Conservation (phyloP, 1,140 invertebrate genomes). For the Apis cerana region DNA sequence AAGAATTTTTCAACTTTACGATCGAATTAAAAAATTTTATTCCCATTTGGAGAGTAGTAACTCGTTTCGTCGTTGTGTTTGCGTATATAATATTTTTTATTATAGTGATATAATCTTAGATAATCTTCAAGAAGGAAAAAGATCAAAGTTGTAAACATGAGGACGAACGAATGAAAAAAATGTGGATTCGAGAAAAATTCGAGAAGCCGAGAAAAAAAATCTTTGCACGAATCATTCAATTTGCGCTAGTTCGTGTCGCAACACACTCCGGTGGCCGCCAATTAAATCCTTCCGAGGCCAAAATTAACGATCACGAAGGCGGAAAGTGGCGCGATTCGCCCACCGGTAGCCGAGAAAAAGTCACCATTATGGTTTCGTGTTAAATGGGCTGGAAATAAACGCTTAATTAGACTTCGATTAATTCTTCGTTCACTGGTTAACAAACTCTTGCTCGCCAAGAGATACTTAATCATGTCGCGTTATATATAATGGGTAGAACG, state of each 20-base stretch:
- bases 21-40: too few relatives aligned
- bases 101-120: too few relatives aligned
- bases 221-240: constrained; percentile 51
- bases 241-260: constrained; percentile 20
- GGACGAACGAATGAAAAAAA: too few relatives aligned
- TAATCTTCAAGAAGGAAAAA: too few relatives aligned
- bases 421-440: constrained; percentile 6
- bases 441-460: neutral
- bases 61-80: too few relatives aligned
- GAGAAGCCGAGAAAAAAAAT: neutral
- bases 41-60: too few relatives aligned
- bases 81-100: too few relatives aligned
- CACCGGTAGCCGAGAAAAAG: neutral
- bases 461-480: neutral
- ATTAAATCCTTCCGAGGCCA: constrained; percentile 27
- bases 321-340: neutral
- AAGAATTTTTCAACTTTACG: too few relatives aligned
- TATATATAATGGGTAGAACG: too few relatives aligned
- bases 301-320: constrained; percentile 6
- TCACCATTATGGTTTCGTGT: neutral
- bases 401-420: constrained; percentile 33
- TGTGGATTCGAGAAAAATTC: neutral
- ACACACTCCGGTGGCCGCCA: neutral
- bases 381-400: constrained; percentile 12
- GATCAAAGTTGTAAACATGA: too few relatives aligned